Evolutionary conservation across 1,140 invertebrate genomes (phyloP).

Genomic region (Zaprionus tsacasi): DNA sequence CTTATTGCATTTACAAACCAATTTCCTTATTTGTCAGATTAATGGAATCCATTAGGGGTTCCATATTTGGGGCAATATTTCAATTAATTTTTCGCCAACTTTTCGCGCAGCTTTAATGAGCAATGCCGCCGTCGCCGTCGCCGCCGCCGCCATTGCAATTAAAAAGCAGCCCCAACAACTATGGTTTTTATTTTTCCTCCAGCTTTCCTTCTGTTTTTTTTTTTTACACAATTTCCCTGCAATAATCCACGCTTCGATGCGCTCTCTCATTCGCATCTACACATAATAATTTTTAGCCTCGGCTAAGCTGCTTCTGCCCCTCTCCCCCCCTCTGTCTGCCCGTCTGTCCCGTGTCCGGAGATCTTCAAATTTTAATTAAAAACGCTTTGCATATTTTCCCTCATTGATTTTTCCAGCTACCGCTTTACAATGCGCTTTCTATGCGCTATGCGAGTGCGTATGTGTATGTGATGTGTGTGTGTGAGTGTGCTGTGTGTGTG

Average conservation of each 20-base stretch:
- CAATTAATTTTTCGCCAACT: constrained; percentile 32
- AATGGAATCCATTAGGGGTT: neutral
- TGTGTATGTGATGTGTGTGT: neutral
- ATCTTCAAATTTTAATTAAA: constrained; percentile 79
- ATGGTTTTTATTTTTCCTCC: constrained; percentile 14
- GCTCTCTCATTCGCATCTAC: constrained; percentile 12
- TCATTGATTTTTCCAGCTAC: constrained; percentile 58
- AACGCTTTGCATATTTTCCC: constrained; percentile 67
- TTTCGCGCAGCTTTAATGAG: constrained; percentile 58
- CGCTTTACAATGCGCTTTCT: constrained; percentile 32
- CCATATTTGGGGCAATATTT: neutral
- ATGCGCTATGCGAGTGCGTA: constrained; percentile 8
- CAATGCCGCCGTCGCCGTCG: no score
- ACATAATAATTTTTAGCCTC: constrained; percentile 53
- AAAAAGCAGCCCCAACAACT: constrained; percentile 45
- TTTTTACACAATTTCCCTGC: constrained; percentile 39
- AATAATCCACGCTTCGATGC: constrained; percentile 67
- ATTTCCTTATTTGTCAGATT: constrained; percentile 59
- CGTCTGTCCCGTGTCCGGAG: constrained; percentile 22
- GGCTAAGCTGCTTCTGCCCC: constrained; percentile 25
- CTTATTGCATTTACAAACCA: constrained; percentile 57
- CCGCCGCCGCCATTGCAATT: constrained; percentile 56
- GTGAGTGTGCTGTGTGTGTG: constrained; percentile 6
- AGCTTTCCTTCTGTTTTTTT: neutral
- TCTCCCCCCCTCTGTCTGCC: neutral